Conservation (phyloP, 2,888 invertebrate genomes). For the Alsophila aescularia region DNA sequence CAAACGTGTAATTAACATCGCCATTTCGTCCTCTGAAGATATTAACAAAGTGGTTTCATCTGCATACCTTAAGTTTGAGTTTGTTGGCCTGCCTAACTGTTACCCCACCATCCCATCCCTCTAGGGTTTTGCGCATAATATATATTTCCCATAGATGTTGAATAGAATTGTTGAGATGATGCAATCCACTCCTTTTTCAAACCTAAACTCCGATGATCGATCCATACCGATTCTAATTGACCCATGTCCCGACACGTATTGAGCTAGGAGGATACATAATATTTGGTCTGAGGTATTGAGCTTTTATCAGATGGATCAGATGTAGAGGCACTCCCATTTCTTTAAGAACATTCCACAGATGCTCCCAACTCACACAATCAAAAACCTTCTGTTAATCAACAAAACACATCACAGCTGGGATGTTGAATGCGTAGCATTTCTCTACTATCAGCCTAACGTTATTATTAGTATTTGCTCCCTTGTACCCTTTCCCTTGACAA, state of each 20-base stretch:
- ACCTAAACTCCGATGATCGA: neutral
- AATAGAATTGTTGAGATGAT: constrained; percentile 1
- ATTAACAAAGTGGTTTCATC: constrained; percentile 34
- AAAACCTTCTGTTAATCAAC: constrained; percentile 30
- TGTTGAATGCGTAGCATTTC: constrained; percentile 19
- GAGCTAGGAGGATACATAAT: too few species aligned
- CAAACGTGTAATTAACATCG: neutral
- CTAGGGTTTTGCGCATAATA: neutral
- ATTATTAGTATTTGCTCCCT: neutral
- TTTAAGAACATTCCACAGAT: constrained; percentile 17
- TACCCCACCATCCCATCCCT: constrained; percentile 2
- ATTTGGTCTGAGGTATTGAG: too few species aligned
- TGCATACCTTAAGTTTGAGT: constrained; percentile 29
- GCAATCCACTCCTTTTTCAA: neutral
- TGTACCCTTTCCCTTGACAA: constrained; percentile 29
- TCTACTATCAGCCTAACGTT: too few species aligned
- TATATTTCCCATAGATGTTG: constrained; percentile 5
- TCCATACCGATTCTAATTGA: neutral
- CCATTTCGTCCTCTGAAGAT: constrained; percentile 14
- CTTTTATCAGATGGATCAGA: too few species aligned
- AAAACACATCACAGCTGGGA: constrained; percentile 14
- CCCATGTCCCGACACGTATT: too few species aligned
- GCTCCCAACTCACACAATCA: constrained; percentile 23
- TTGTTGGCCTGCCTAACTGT: neutral
- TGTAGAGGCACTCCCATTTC: constrained; percentile 27